These are phyloP conservation scores for Prinia subflava DNA, from an alignment of 2,113 vertebrate genomes.

Conservation along the genomic window DNA sequence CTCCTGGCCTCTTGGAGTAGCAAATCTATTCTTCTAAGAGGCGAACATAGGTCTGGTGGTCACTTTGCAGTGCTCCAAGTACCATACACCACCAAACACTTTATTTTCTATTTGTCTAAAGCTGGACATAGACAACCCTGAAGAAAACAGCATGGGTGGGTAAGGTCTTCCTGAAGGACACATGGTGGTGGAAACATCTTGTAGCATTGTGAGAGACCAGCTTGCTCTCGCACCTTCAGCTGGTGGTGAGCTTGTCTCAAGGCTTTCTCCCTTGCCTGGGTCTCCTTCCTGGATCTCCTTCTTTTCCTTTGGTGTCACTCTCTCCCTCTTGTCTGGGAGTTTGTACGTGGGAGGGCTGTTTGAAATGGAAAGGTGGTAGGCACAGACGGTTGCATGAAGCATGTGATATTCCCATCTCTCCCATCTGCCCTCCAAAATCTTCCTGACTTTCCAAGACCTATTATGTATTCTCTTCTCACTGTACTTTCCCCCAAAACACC, in stretches of 20 bases:
- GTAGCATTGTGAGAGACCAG: background rate
- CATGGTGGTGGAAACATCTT: background rate
- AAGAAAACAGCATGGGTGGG: background rate
- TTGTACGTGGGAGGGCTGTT: background rate
- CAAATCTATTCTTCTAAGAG: background rate
- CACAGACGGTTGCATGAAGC: background rate
- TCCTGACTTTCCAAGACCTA: background rate
- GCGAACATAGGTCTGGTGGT: background rate
- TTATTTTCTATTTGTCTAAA: background rate
- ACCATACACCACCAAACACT: background rate
- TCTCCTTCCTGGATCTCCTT: background rate
- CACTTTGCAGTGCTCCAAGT: background rate
- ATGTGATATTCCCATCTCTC: background rate
- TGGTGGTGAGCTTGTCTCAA: background rate
- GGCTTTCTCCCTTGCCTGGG: background rate
- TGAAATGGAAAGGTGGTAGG: background rate
- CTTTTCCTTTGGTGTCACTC: background rate
- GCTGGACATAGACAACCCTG: background rate
- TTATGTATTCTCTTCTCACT: background rate
- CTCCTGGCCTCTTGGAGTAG: background rate
- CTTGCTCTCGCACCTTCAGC: background rate
- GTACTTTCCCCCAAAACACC: background rate
- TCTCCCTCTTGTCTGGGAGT: background rate
- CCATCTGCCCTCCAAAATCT: background rate
- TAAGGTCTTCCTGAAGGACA: background rate